A percentile compares a stretch with the other conserved stretches of the same genome.
Evolutionary conservation across 2,797 vertebrate genomes (phyloP).

Genomic region (Enteromius argenteus): DNA sequence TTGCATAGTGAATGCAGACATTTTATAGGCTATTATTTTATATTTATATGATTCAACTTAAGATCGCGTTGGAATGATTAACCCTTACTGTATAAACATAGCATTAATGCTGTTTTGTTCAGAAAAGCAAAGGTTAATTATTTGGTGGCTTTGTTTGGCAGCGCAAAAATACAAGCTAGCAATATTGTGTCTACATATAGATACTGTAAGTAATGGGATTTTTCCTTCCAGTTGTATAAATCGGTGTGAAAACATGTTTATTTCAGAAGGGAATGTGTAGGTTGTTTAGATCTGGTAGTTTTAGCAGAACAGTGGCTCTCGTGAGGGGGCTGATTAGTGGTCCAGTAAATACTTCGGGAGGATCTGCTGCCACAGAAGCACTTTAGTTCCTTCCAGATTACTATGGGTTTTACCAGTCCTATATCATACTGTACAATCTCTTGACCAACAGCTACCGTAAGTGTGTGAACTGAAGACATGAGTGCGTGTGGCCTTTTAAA

Average conservation of each 20-base stretch:
- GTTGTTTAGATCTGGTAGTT: constrained; percentile 1
- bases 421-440: not conserved
- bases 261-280: not conserved
- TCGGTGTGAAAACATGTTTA: not conserved
- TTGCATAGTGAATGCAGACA: no score
- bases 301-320: constrained; percentile 8
- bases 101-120: not conserved
- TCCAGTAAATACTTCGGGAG: not conserved
- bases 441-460: constrained; percentile 24
- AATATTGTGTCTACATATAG: not conserved
- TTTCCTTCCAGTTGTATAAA: not conserved
- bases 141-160: not conserved
- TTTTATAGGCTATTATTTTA: no score
- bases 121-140: not conserved
- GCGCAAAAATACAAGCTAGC: not conserved
- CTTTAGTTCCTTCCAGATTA: not conserved
- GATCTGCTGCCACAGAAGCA: not conserved
- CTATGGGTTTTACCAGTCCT: not conserved
- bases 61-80: no score
- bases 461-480: constrained; percentile 14
- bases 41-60: no score
- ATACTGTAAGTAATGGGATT: not conserved
- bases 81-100: no score
- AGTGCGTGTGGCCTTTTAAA: constrained; percentile 4
- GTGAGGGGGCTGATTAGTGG: constrained; percentile 4